phyloP scores from a whole-genome alignment of 2,888 invertebrate species.

The Lepidochrysops patricia region DNA sequence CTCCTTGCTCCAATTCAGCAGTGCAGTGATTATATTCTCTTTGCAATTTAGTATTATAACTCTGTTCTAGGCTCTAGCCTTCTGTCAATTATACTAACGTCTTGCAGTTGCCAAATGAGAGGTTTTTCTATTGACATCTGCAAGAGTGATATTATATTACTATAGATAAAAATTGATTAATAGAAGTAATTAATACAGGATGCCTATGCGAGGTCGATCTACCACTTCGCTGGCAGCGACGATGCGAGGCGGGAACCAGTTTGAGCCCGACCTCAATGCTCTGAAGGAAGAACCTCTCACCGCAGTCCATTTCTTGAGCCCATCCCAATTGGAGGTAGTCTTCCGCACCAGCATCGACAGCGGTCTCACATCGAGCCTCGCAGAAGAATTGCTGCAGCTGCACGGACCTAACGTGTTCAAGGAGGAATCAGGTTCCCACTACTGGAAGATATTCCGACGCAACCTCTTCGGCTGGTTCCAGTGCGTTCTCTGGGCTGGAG shows the following conservation, averaged over 20 bases:
- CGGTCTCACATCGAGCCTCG: slow-evolving; percentile 72
- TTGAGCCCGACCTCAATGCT: slow-evolving; percentile 36
- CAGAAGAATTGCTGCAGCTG: slow-evolving; percentile 62
- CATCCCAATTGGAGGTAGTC: slow-evolving; percentile 52
- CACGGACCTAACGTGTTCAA: slow-evolving; percentile 78
- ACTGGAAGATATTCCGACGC: slow-evolving; percentile 77
- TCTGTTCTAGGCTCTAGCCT: too few species aligned
- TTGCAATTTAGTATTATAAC: too few species aligned
- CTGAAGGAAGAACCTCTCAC: slow-evolving; percentile 54
- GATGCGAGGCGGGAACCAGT: slow-evolving; percentile 32
- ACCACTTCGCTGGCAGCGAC: slow-evolving; percentile 30
- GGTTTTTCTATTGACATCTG: not conserved
- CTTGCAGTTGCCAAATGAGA: too few species aligned
- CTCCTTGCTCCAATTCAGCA: too few species aligned
- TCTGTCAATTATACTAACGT: too few species aligned
- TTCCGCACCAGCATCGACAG: slow-evolving; percentile 57
- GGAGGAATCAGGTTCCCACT: slow-evolving; percentile 74
- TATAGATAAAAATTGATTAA: not conserved
- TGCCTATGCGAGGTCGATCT: slow-evolving; percentile 37
- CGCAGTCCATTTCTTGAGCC: slow-evolving; percentile 61
- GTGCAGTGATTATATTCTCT: too few species aligned
- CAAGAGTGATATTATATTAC: not conserved
- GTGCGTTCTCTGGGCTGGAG: slow-evolving; percentile 80
- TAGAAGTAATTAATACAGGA: slow-evolving; percentile 18
- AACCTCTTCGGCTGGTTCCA: slow-evolving; percentile 84